These are phyloP conservation scores for Neosilurus hyrtlii DNA, from an alignment of 2,797 vertebrate genomes.

Conservation along the genomic window DNA sequence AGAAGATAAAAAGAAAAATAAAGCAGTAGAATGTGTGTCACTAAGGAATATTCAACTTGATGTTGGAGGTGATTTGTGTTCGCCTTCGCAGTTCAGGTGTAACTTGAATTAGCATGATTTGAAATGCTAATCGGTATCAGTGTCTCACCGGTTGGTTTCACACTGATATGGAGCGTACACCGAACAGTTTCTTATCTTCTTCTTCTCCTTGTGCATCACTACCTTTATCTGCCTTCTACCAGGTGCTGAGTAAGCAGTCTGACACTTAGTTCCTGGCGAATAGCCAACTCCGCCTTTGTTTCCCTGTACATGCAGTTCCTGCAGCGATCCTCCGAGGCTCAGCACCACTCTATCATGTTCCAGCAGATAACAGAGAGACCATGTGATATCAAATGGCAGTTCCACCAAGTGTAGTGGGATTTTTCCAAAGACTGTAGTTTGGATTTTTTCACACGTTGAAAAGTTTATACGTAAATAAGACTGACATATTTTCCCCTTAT, in stretches of 20 bases:
- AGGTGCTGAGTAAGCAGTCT: constrained; percentile 27
- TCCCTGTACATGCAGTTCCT: constrained; percentile 27
- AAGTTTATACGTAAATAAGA: background rate
- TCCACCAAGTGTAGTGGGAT: background rate
- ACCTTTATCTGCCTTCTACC: background rate
- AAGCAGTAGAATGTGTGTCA: background rate
- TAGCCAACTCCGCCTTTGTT: constrained; percentile 24
- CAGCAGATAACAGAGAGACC: constrained; percentile 29
- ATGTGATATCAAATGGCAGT: background rate
- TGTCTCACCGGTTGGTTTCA: background rate
- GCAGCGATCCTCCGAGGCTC: constrained; percentile 15
- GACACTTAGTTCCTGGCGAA: background rate
- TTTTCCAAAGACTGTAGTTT: background rate
- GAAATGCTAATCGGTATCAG: too few species aligned
- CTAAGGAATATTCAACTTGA: background rate
- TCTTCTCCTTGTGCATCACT: background rate
- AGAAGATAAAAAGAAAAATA: background rate
- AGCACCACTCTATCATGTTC: constrained; percentile 35
- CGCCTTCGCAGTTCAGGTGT: background rate
- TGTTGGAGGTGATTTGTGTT: background rate
- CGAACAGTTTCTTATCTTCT: background rate
- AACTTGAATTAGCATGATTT: background rate
- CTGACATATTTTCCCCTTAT: background rate
- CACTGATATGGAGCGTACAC: background rate
- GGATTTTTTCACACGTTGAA: background rate